These are phyloP conservation scores for Pissodes strobi DNA, from an alignment of 1,140 invertebrate species.

Conservation along the genomic window DNA sequence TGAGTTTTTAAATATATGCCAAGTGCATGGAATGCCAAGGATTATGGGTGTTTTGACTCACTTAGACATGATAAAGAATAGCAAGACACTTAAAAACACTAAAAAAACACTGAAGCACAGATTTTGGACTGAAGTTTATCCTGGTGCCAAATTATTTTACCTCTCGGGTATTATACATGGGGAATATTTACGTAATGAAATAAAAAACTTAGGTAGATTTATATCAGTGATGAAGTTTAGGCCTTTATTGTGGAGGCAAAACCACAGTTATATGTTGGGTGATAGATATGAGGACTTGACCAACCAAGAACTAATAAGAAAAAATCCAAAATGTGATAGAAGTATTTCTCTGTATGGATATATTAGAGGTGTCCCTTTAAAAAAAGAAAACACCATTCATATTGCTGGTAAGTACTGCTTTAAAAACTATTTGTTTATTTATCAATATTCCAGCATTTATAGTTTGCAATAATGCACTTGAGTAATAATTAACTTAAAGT, in stretches of 20 bases:
- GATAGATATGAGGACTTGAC: constrained; percentile 96
- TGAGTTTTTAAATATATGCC: constrained; percentile 98
- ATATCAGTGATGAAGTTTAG: constrained; percentile 98
- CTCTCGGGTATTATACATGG: constrained; percentile 88
- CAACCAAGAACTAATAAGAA: constrained; percentile 79
- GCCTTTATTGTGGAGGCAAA: constrained; percentile 87
- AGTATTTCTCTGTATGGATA: constrained; percentile 95
- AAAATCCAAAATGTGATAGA: constrained; percentile 85
- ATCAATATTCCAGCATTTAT: too few relatives aligned
- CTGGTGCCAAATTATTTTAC: constrained; percentile 97
- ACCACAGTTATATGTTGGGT: constrained; percentile 91
- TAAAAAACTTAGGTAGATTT: constrained; percentile 95
- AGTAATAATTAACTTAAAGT: too few relatives aligned
- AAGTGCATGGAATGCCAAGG: constrained; percentile 97
- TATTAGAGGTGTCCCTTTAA: constrained; percentile 89
- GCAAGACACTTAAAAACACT: constrained; percentile 81
- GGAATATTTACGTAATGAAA: constrained; percentile 89
- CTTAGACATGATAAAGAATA: constrained; percentile 91
- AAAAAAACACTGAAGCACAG: constrained; percentile 96
- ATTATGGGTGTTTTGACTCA: constrained; percentile 98
- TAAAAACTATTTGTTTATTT: too few relatives aligned
- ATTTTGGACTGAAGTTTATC: constrained; percentile 98
- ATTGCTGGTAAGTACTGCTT: constrained; percentile 89
- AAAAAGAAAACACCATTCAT: constrained; percentile 84
- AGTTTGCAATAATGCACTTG: too few relatives aligned